Conservation (phyloP, 2,113 vertebrate species). For the Aramus guarauna region DNA sequence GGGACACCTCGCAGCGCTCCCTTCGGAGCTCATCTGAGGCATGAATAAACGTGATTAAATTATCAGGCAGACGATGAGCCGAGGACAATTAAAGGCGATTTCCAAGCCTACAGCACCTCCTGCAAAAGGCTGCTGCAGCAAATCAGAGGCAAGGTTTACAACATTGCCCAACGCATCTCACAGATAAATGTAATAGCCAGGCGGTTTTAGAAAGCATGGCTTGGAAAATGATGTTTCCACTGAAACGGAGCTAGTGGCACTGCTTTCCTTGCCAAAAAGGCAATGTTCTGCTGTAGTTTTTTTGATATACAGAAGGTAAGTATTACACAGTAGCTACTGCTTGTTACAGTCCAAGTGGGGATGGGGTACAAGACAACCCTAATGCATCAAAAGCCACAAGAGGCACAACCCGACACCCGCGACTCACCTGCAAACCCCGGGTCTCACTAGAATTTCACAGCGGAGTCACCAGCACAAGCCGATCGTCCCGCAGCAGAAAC, state of each 20-base stretch:
- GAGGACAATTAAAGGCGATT: background rate
- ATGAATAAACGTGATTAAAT: background rate
- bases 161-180: background rate
- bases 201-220: rapidly evolving
- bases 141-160: background rate
- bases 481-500: background rate
- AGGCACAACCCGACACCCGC: background rate
- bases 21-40: background rate
- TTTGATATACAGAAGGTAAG: background rate
- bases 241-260: background rate
- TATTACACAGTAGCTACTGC: background rate
- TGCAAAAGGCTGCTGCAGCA: background rate
- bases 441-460: background rate
- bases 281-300: background rate
- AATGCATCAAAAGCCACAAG: rapidly evolving
- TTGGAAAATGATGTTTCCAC: background rate
- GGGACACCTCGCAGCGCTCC: background rate
- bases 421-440: background rate
- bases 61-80: background rate
- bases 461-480: background rate
- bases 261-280: background rate
- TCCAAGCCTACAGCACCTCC: background rate
- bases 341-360: background rate
- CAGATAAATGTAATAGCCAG: background rate
- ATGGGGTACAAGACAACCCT: background rate